These are phyloP conservation scores for Chlorodrepanis virens DNA, from an alignment of 2,113 vertebrate genomes.

Conservation along the genomic window DNA sequence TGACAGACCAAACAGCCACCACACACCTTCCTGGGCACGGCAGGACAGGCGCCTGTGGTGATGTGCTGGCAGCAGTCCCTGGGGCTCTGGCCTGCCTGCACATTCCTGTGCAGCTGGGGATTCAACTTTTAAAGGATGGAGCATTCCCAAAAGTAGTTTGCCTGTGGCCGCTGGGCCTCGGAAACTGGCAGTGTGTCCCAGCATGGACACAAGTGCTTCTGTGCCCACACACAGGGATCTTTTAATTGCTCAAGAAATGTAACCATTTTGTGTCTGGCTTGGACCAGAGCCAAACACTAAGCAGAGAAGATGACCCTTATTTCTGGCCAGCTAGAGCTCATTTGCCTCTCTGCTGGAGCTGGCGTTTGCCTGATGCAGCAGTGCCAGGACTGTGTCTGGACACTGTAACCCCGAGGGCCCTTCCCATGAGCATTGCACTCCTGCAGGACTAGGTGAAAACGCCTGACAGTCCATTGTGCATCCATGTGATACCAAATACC, in stretches of 20 bases:
- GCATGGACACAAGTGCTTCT: neutral
- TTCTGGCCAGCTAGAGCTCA: neutral
- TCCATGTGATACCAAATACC: neutral
- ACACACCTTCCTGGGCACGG: neutral
- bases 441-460: neutral
- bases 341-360: neutral
- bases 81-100: neutral
- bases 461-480: neutral
- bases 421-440: neutral
- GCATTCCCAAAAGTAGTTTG: neutral
- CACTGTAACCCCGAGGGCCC: neutral
- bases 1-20: neutral
- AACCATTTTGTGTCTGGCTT: neutral
- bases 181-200: neutral
- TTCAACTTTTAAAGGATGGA: neutral
- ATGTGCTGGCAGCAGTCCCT: neutral
- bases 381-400: neutral
- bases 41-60: neutral
- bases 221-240: neutral
- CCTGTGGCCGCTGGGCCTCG: neutral
- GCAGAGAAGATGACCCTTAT: neutral
- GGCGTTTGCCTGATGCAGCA: neutral
- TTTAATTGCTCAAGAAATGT: neutral
- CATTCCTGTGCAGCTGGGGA: neutral
- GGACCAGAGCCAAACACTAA: neutral